Evolutionary conservation across 2,797 vertebrate genomes (phyloP), one percentile per base, ranked within the genome.

Genomic region (Nannoperca obscura): DNA sequence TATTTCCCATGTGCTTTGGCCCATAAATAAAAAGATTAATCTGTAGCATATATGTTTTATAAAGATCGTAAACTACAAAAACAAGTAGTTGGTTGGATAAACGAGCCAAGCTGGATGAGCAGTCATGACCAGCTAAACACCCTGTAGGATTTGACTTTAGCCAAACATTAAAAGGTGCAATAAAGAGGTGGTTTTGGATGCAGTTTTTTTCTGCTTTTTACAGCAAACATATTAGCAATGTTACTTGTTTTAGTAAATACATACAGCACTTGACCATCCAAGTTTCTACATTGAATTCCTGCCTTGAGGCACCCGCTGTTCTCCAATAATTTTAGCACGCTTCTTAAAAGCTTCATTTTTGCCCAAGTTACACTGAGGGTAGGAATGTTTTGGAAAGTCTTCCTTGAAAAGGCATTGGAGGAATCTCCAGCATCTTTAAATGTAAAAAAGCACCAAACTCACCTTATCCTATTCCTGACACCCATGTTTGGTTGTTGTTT

Each of bases 401-500:
- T 38, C 42, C 36, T 50, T 65, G 24, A 75, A 71, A 62, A 47
- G 64, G n/a, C 8, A 38, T 69, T 72, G 1, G 1, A 73, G 34
- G 36, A 59, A 50, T 34, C 7, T 40, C 32, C 65, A 47, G 11
- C 34, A 17, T 27, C 36, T 13, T 42, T 63, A 10, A 12, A 59
- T 38, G 13, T 20, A 55, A 52, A 52, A 32, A 59, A 34, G 14
- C 14, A 36, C 19, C 27, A 70, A 59, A 49, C 49, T 42, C 42
- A 49, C 46, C 60, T 55, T 7, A 46, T 55, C 66, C 27, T 53
- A 60, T 74, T 50, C 32, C 19, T 58, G 49, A 73, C 63, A 49
- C 74, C 52, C 17, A 22, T 19, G 20, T 74, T 81, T 66, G 50
- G 32, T 76, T 40, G 50, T 46, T 17, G 27, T 75, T 63, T 68